Conservation (phyloP, 2,113 vertebrate genomes). For the Apus apus region DNA sequence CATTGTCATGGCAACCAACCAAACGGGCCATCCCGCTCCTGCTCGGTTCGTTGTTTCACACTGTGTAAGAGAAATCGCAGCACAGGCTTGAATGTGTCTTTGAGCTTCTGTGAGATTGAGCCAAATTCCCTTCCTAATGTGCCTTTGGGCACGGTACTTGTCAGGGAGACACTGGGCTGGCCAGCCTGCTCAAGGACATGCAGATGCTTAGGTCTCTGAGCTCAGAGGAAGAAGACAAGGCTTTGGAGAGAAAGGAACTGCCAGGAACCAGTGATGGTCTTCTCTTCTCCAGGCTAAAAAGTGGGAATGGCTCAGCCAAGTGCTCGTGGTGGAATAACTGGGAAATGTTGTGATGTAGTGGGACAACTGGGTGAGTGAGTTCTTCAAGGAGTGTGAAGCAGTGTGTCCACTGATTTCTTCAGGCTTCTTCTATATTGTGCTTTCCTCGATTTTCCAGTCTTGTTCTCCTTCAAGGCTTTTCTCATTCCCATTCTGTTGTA, state of each 20-base stretch:
- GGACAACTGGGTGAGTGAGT: background rate
- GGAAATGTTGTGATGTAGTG: background rate
- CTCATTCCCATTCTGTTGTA: background rate
- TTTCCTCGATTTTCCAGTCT: background rate
- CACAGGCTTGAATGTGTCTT: fast-evolving
- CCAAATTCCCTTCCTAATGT: background rate
- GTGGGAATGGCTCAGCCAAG: background rate
- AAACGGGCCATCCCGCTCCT: slow-evolving; percentile 46
- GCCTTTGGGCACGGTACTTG: fast-evolving
- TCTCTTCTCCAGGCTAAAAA: background rate
- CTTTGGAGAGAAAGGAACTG: background rate
- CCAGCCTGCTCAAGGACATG: background rate
- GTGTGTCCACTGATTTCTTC: background rate
- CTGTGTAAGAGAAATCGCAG: background rate
- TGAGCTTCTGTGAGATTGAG: background rate
- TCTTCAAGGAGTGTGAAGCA: background rate
- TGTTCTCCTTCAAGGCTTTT: background rate
- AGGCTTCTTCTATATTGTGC: background rate
- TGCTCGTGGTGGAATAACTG: background rate
- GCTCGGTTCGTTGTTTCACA: background rate
- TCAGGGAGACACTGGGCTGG: background rate
- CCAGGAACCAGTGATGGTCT: background rate
- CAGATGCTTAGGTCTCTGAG: background rate
- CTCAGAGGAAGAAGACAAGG: background rate
- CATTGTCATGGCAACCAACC: slow-evolving; percentile 62